Conservation (phyloP, 2,888 invertebrate species). For the Microplitis deprimator region DNA sequence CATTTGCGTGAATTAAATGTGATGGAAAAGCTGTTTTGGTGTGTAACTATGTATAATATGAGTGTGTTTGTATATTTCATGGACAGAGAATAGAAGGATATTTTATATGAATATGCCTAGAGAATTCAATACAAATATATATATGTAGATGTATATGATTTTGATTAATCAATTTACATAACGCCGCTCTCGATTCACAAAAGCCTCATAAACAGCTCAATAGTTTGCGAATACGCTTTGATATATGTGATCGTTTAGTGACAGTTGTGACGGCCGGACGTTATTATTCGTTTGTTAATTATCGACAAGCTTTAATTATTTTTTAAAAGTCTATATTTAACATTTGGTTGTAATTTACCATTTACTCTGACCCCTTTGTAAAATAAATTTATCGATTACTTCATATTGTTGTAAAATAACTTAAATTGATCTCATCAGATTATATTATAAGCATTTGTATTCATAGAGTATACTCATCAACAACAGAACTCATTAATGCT, state of each 20-base stretch:
- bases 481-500: background rate
- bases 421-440: background rate
- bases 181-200: conserved; percentile 56
- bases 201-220: conserved; percentile 38
- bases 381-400: background rate
- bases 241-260: conserved; percentile 3
- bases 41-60: no score
- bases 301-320: background rate
- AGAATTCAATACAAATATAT: conserved; percentile 17
- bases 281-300: conserved; percentile 12
- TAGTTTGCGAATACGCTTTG: background rate
- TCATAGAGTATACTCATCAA: background rate
- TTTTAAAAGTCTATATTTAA: background rate
- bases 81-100: background rate
- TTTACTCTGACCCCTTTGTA: background rate
- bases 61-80: no score
- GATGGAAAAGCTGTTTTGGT: conserved; percentile 15
- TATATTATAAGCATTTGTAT: background rate
- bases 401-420: background rate
- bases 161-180: conserved; percentile 59
- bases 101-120: conserved; percentile 14
- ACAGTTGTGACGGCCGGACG: conserved; percentile 10
- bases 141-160: conserved; percentile 32
- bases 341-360: background rate
- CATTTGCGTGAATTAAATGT: conserved; percentile 50